These are phyloP conservation scores for Ceratosolen fusciceps DNA, from an alignment of 1,140 invertebrate genomes.

Conservation along the genomic window DNA sequence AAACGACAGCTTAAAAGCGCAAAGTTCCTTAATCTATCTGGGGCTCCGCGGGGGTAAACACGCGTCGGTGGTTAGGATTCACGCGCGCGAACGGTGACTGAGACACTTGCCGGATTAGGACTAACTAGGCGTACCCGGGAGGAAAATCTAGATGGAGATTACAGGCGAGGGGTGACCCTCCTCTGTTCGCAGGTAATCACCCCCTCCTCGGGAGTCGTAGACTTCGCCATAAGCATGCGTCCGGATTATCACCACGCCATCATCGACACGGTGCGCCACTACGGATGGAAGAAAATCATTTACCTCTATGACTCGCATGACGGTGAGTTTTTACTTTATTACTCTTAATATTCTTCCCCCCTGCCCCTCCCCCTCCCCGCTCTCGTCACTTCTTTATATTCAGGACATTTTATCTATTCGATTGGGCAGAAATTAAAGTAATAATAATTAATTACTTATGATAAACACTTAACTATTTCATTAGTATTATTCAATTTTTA, in stretches of 20 bases:
- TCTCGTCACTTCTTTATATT: no score
- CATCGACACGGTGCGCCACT: slow-evolving; percentile 91
- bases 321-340: slow-evolving; percentile 82
- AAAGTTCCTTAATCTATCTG: slow-evolving; percentile 38
- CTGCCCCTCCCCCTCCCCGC: no score
- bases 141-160: slow-evolving; percentile 41
- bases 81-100: slow-evolving; percentile 6
- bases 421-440: no score
- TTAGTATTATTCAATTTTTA: no score
- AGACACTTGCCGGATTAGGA: slow-evolving; percentile 20
- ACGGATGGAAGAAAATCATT: slow-evolving; percentile 93
- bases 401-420: no score
- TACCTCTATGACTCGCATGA: slow-evolving; percentile 96
- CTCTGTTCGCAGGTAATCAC: slow-evolving; percentile 38
- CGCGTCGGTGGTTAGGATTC: slow-evolving; percentile 35
- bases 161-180: neutral
- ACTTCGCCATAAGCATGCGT: slow-evolving; percentile 92
- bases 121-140: slow-evolving; percentile 21
- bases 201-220: slow-evolving; percentile 86
- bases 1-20: neutral
- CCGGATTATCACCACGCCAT: slow-evolving; percentile 96
- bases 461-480: no score
- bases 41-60: slow-evolving; percentile 13
- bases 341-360: no score
- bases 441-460: no score